Percentiles rank a stretch among this genome's conserved stretches.
Conservation (phyloP, 2,888 invertebrate species). For the Drosophila incognita region DNA sequence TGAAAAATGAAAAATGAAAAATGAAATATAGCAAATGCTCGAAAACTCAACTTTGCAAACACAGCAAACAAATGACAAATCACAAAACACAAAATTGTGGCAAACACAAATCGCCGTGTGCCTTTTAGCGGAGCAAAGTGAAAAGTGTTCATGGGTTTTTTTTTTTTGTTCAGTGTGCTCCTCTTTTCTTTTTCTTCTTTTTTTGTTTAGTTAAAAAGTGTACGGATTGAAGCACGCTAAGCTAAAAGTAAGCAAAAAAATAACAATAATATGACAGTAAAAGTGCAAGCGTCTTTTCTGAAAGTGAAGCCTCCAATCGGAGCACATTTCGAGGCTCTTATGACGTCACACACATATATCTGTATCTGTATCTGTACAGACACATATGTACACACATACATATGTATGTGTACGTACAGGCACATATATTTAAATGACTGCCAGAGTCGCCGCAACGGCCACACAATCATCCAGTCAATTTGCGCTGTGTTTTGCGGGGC, state of each 20-base stretch:
- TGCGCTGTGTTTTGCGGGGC: constrained; percentile 80
- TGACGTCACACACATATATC: constrained; percentile 57
- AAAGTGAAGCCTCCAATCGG: constrained; percentile 19
- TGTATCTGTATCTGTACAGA: not conserved
- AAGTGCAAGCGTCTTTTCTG: constrained; percentile 28
- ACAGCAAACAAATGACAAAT: constrained; percentile 38
- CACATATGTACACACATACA: constrained; percentile 13
- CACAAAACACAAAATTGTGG: constrained; percentile 5
- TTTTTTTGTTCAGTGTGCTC: not conserved
- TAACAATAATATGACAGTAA: constrained; percentile 16
- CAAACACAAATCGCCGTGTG: constrained; percentile 60
- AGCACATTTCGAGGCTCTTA: constrained; percentile 16
- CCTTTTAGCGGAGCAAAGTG: constrained; percentile 38
- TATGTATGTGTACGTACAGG: not conserved
- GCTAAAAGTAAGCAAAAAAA: constrained; percentile 17
- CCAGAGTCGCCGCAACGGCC: constrained; percentile 51
- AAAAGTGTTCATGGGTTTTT: not conserved
- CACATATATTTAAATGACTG: constrained; percentile 44
- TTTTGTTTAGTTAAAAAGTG: not conserved
- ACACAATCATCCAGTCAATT: constrained; percentile 78
- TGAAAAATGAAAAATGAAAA: not conserved
- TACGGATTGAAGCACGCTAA: not conserved
- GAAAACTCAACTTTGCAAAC: constrained; percentile 11
- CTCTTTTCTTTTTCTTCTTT: not conserved
- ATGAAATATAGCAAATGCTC: constrained; percentile 11